phyloP scores from a whole-genome alignment of 53 echinoderm and acorn worm species.

The Luidia sarsii region DNA sequence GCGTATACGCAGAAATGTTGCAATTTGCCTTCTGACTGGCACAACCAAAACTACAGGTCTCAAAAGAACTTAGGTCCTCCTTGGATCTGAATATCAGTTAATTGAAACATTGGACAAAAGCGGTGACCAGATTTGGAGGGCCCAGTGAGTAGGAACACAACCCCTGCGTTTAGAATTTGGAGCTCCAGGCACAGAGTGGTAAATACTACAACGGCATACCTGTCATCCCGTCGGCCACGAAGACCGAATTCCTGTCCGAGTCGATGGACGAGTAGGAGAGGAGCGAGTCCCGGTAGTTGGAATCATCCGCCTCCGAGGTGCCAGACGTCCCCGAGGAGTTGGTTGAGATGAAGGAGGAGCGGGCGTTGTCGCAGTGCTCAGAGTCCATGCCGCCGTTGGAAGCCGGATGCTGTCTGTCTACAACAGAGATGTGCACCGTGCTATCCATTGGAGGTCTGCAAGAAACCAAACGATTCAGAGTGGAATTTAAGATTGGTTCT shows the following conservation, averaged over 20 bases:
- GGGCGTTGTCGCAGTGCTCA: conserved; percentile 34
- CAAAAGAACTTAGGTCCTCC: too few species aligned
- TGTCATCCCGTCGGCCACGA: not conserved
- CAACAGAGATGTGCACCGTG: conserved; percentile 21
- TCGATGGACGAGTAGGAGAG: conserved; percentile 29
- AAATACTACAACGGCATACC: too few species aligned
- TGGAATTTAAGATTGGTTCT: too few species aligned
- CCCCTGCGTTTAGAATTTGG: too few species aligned
- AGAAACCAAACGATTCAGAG: not conserved
- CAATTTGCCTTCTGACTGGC: too few species aligned
- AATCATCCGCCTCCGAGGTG: conserved; percentile 46
- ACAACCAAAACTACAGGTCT: too few species aligned
- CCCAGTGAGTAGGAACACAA: too few species aligned
- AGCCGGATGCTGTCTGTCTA: not conserved
- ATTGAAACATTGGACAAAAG: too few species aligned
- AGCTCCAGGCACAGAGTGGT: too few species aligned
- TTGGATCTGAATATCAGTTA: too few species aligned
- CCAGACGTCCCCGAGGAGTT: conserved; percentile 45
- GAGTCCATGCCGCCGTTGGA: conserved; percentile 29
- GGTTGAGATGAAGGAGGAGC: conserved; percentile 49
- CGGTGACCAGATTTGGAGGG: too few species aligned
- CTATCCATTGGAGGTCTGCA: conserved; percentile 42
- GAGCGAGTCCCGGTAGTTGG: conserved; percentile 34
- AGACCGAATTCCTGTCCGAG: conserved; percentile 7
- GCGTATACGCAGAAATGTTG: too few species aligned